These are phyloP conservation scores for Trachops cirrhosus DNA, from an alignment of 2,797 vertebrate genomes.

Conservation along the genomic window DNA sequence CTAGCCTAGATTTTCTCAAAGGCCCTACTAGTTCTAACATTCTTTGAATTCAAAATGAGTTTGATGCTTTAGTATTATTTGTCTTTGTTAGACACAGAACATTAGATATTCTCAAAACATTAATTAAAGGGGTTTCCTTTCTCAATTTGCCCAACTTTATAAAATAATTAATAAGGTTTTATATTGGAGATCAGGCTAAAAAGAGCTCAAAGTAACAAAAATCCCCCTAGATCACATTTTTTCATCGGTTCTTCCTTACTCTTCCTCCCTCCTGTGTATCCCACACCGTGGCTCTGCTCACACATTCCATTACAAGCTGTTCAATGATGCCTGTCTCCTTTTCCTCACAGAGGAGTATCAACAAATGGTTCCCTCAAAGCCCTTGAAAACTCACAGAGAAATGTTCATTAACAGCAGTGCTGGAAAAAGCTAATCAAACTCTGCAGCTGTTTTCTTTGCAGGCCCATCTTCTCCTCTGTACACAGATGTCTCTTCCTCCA, in stretches of 20 bases:
- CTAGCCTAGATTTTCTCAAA: not conserved
- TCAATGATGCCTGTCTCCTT: not conserved
- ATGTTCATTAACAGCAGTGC: not conserved
- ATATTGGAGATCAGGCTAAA: not conserved
- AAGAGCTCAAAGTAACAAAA: not conserved
- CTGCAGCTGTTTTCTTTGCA: not conserved
- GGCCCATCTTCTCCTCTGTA: not conserved
- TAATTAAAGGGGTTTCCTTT: not conserved
- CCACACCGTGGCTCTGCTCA: not conserved
- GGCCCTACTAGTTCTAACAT: not conserved
- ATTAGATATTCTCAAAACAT: not conserved
- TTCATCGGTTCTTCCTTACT: not conserved
- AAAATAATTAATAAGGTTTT: conserved; percentile 20
- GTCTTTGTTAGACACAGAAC: not conserved
- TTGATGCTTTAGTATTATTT: not conserved
- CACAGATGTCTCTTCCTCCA: not conserved
- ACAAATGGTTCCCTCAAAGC: not conserved
- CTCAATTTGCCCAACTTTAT: not conserved
- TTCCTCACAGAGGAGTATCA: not conserved
- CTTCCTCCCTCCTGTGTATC: not conserved
- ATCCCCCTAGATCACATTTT: not conserved
- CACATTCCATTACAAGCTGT: not conserved
- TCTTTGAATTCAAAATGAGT: not conserved
- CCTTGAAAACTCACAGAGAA: conserved; percentile 7
- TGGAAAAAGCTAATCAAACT: not conserved